Evolutionary conservation across 2,888 invertebrate species (phyloP), one percentile per base, ranked within the genome.

Genomic region (Tuberolachnus salignus): DNA sequence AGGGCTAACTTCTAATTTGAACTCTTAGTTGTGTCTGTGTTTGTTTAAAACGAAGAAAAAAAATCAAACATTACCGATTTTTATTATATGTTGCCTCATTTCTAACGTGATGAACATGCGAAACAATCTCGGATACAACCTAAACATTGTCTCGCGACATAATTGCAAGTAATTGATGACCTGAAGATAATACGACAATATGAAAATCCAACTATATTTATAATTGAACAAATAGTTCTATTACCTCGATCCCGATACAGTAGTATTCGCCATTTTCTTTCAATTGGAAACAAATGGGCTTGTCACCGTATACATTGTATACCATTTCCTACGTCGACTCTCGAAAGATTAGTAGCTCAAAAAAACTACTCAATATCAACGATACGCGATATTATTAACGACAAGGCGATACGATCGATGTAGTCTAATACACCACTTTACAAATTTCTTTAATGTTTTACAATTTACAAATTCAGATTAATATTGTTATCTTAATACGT

Each of bases 201-300:
- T 44, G 23, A 16, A 14, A 34, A 8, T 19, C 1, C 8, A 9
- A 19, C 1, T 19, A 19, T n/a, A 51, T 16, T 51, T 49, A 49
- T 16, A 8, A n/a, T 53, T 19, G n/a, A 53, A 53, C 46, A 66
- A 9, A 75, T 10, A 8, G 11, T 51, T 0, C 1, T 14, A 82
- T 83, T 86, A 95, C 95, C 90, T 99, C 98, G 0, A 97, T 98
- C 59, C 98, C 98, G 84, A 98, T 97, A 86, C 97, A 98, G 85
- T 94, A 98, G 86, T 92, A 95, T 85, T 98, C 97, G 80, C 97
- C 98, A 87, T 94, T 94, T 87, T 98, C 98, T 86, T 98, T 98
- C 75, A 99, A 89, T 87, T 96, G 94, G 85, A 99, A 98, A 85
- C 95, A 94, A 83, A 97, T 93, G 81, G 98, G 99, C 87, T 96